Evolutionary conservation across 2,113 vertebrate species (phyloP), one percentile per base, ranked within the genome.

Genomic region (Neotoma lepida): DNA sequence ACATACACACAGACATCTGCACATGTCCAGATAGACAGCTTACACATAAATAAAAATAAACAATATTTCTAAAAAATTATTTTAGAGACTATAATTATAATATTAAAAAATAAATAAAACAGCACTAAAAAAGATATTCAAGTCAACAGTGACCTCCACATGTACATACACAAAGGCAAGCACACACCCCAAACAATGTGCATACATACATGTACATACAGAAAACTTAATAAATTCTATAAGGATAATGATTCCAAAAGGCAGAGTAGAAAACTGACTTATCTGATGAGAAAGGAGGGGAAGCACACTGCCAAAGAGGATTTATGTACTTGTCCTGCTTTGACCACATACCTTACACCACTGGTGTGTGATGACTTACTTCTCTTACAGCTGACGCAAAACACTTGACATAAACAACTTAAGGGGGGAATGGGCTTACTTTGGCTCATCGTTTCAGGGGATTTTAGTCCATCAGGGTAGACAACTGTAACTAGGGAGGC

Each of bases 171-270:
- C 9, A 63, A 1, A 63, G 39, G 49, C 76, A 63, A 44, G 58
- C 22, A 33, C 39, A 33, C 61, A 9, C 18, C 17, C 14, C 44
- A 9, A 64, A 15, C 22, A 26, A 56, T 58, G n/a, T 81, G 22
- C 30, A 86, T 6, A 35, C 18, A 86, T 33, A 9, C 4, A 66
- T 22, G 66, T 22, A 64, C 26, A 86, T 28, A 85, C 12, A 63
- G 61, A 56, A 84, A 64, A 93, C 68, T 41, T 88, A 85, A 18
- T 24, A 90, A 70, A 13, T 44, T 89, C 46, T 92, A 0, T 80
- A 89, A 78, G 22, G 54, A 77, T 39, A 73, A 24, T 66, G 6
- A 74, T 63, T 86, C n/a, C 94, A 41, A 64, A 96, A 93, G 88
- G 33, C 33, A 78, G 24, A 81, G 24, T n/a, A 88, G 28, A 78